Conservation (phyloP, 2,797 vertebrate species). For the Gouania willdenowi region DNA sequence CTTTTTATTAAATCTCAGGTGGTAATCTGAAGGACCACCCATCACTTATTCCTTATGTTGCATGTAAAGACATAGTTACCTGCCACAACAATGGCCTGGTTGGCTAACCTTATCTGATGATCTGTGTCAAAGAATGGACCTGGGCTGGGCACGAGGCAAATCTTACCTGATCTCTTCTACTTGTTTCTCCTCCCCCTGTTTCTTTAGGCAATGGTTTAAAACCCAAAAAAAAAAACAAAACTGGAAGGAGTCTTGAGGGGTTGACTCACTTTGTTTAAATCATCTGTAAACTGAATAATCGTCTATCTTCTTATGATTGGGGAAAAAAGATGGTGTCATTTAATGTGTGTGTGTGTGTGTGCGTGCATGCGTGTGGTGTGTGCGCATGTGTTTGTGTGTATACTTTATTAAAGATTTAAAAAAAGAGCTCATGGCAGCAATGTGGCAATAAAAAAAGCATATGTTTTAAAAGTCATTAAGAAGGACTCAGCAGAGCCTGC, state of each 20-base stretch:
- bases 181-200: background rate
- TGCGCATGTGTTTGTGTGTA: constrained; percentile 19
- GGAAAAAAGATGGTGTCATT: constrained; percentile 54
- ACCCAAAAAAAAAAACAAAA: no score
- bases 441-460: constrained; percentile 65
- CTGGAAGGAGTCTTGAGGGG: no score
- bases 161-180: constrained; percentile 13
- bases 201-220: constrained; percentile 10
- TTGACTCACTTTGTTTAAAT: background rate
- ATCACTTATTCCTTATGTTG: constrained; percentile 69
- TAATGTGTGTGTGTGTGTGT: constrained; percentile 1
- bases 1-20: constrained; percentile 94
- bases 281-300: constrained; percentile 44
- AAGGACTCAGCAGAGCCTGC: constrained; percentile 62
- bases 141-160: constrained; percentile 56
- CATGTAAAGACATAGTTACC: constrained; percentile 76
- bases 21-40: constrained; percentile 86
- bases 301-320: constrained; percentile 45
- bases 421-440: constrained; percentile 38
- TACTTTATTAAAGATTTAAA: constrained; percentile 59
- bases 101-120: constrained; percentile 63
- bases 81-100: constrained; percentile 74
- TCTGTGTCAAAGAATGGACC: constrained; percentile 68
- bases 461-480: constrained; percentile 77
- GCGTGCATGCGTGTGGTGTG: constrained; percentile 5